These are phyloP conservation scores for Pampus argenteus DNA, from an alignment of 2,797 vertebrate genomes.

Conservation along the genomic window DNA sequence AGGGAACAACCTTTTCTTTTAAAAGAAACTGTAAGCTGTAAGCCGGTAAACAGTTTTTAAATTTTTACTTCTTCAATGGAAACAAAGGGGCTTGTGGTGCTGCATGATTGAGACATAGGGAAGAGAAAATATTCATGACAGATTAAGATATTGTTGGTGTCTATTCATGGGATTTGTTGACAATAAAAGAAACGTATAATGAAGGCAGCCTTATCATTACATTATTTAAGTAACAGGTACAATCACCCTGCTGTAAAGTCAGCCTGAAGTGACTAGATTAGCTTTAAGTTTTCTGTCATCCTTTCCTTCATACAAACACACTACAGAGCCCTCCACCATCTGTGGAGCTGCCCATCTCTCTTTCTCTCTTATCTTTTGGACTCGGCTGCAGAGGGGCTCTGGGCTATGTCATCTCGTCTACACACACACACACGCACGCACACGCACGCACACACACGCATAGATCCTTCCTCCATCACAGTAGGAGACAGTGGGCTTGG, in stretches of 20 bases:
- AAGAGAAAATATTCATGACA: slow-evolving; percentile 4
- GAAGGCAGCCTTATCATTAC: neutral
- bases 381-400: slow-evolving; percentile 79
- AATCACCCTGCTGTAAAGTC: slow-evolving; percentile 66
- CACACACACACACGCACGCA: slow-evolving; percentile 38
- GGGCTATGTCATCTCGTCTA: slow-evolving; percentile 81
- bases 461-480: slow-evolving; percentile 73
- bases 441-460: slow-evolving; percentile 49
- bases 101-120: neutral
- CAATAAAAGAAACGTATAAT: slow-evolving; percentile 3
- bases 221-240: slow-evolving; percentile 35
- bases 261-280: slow-evolving; percentile 52
- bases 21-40: neutral
- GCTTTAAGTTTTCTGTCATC: slow-evolving; percentile 72
- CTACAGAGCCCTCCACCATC: slow-evolving; percentile 70
- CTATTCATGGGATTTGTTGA: slow-evolving; percentile 27
- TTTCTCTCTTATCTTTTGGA: slow-evolving; percentile 82
- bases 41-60: slow-evolving; percentile 3
- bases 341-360: slow-evolving; percentile 79
- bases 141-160: slow-evolving; percentile 12
- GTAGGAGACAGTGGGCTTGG: slow-evolving; percentile 76
- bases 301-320: slow-evolving; percentile 58
- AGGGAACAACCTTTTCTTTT: neutral
- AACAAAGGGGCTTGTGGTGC: neutral
- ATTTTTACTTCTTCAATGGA: neutral